phyloP scores from a whole-genome alignment of 2,797 vertebrate genomes.

The Miichthys miiuy region DNA sequence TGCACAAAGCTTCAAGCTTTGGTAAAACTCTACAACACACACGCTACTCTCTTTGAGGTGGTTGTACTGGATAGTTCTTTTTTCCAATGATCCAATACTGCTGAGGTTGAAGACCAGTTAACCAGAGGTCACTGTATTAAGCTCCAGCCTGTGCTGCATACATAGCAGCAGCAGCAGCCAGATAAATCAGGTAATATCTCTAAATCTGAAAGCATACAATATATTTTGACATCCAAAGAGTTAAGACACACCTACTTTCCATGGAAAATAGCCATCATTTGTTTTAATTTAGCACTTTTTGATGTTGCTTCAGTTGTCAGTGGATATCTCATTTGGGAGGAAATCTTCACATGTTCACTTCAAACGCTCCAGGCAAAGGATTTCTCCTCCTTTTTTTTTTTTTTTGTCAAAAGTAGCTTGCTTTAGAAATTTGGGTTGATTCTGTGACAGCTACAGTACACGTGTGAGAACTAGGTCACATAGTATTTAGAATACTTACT shows the following conservation, averaged over 20 bases:
- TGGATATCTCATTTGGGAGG: slow-evolving; percentile 70
- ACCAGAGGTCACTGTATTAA: background rate
- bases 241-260: slow-evolving; percentile 66
- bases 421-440: slow-evolving; percentile 66
- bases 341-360: slow-evolving; percentile 77
- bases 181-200: slow-evolving; percentile 51
- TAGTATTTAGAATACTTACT: slow-evolving; percentile 71
- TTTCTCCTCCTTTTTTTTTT: slow-evolving; percentile 70
- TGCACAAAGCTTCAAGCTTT: background rate
- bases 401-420: slow-evolving; percentile 68
- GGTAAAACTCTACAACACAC: background rate
- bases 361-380: slow-evolving; percentile 74
- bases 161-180: slow-evolving; percentile 32
- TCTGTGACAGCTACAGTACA: slow-evolving; percentile 74
- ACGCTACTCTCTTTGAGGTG: background rate
- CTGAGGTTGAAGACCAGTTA: background rate
- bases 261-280: slow-evolving; percentile 72
- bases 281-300: slow-evolving; percentile 71
- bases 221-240: slow-evolving; percentile 42
- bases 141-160: background rate
- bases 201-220: slow-evolving; percentile 31
- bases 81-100: background rate
- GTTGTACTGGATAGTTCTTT: background rate
- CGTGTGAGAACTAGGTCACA: slow-evolving; percentile 78
- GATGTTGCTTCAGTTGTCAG: slow-evolving; percentile 76